Conservation (phyloP, 1,140 invertebrate genomes). For the Listronotus oregonensis region DNA sequence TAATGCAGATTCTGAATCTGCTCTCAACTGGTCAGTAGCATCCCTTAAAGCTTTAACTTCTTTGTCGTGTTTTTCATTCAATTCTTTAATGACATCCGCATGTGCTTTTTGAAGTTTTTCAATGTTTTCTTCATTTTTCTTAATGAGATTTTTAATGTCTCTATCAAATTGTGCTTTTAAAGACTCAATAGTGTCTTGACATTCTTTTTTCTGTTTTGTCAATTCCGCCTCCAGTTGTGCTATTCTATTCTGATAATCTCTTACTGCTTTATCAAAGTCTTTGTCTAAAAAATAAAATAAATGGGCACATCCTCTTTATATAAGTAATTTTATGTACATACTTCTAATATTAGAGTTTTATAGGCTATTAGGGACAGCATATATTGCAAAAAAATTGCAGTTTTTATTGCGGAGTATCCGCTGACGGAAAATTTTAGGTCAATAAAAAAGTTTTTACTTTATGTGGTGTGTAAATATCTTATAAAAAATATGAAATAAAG, state of each 20-base stretch:
- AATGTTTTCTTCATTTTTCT: slow-evolving; percentile 41
- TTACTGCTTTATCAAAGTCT: background rate
- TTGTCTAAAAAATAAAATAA: background rate
- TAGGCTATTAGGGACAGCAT: too few species aligned
- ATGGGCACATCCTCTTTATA: too few species aligned
- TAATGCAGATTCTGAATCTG: slow-evolving; percentile 11
- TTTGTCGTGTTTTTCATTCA: slow-evolving; percentile 37
- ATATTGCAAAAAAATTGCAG: too few species aligned
- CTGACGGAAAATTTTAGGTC: too few species aligned
- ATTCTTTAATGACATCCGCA: slow-evolving; percentile 35
- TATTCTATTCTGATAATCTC: slow-evolving; percentile 23
- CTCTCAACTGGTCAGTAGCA: slow-evolving; percentile 27
- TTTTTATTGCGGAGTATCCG: too few species aligned
- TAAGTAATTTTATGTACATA: too few species aligned
- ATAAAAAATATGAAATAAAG: too few species aligned
- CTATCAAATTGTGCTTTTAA: slow-evolving; percentile 43
- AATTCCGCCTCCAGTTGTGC: slow-evolving; percentile 33
- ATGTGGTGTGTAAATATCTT: too few species aligned
- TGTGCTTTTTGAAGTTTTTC: slow-evolving; percentile 43
- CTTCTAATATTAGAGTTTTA: too few species aligned
- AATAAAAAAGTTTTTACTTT: too few species aligned
- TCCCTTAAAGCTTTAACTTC: slow-evolving; percentile 38
- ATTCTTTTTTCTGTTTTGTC: slow-evolving; percentile 41
- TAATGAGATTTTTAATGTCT: slow-evolving; percentile 41
- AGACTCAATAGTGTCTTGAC: slow-evolving; percentile 35